Percentiles rank a stretch among this genome's conserved stretches.
These are phyloP conservation scores for Busseola fusca DNA, from an alignment of 2,888 invertebrate species.

Conservation along the genomic window DNA sequence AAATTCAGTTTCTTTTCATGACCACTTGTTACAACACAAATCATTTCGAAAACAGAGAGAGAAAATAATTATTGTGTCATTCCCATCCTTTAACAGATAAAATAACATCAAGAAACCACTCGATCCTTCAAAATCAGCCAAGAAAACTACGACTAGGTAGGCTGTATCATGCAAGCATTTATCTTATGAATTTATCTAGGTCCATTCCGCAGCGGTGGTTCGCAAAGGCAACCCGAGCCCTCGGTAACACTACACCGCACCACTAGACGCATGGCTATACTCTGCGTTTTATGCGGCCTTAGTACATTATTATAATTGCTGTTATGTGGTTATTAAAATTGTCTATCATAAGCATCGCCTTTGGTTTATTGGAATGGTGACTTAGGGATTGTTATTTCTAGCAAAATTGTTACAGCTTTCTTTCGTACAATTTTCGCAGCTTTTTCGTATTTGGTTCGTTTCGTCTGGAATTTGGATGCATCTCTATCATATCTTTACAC, in stretches of 20 bases:
- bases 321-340: conserved; percentile 48
- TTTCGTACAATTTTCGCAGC: background rate
- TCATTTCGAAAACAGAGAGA: conserved; percentile 3
- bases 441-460: background rate
- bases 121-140: conserved; percentile 55
- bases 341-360: conserved; percentile 30
- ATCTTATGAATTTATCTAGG: conserved; percentile 60
- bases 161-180: conserved; percentile 52
- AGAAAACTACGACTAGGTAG: conserved; percentile 49
- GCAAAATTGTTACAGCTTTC: background rate
- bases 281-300: conserved; percentile 49
- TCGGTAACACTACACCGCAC: conserved; percentile 60
- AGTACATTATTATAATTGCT: conserved; percentile 58
- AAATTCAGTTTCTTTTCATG: background rate
- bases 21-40: conserved; percentile 1
- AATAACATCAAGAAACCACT: conserved; percentile 44
- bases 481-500: background rate
- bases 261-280: conserved; percentile 43
- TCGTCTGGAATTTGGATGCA: background rate
- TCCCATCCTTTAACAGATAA: conserved; percentile 22
- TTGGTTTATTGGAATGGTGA: background rate
- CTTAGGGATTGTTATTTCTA: background rate
- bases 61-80: conserved; percentile 28
- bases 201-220: conserved; percentile 62
- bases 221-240: conserved; percentile 60